These are phyloP conservation scores for Scatophagus argus DNA, from an alignment of 2,113 vertebrate genomes.

Conservation along the genomic window DNA sequence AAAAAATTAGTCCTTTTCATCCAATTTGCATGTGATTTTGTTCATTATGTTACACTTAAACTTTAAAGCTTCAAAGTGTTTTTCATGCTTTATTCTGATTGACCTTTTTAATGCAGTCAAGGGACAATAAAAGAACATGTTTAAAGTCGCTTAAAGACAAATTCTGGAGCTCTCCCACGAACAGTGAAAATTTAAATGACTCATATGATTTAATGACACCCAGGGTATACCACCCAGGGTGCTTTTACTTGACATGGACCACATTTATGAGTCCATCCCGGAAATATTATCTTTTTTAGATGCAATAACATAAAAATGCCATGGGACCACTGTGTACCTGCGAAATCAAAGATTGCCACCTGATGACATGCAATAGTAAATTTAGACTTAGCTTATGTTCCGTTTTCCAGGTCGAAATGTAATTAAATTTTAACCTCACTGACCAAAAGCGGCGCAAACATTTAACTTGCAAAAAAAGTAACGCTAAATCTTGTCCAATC, in stretches of 20 bases:
- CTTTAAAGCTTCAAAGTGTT: too few species aligned
- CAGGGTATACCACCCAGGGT: neutral
- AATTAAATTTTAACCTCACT: neutral
- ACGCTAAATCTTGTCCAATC: neutral
- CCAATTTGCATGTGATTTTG: too few species aligned
- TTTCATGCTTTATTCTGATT: too few species aligned
- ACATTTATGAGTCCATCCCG: neutral
- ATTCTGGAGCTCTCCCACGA: neutral
- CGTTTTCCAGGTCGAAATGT: neutral
- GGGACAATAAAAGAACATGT: neutral
- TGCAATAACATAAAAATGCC: neutral
- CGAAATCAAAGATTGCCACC: neutral
- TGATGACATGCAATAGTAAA: neutral
- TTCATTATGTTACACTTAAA: too few species aligned
- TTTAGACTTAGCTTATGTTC: neutral
- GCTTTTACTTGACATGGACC: neutral
- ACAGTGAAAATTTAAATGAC: neutral
- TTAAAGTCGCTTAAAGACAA: neutral
- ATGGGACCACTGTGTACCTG: fast-evolving
- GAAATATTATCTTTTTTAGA: neutral
- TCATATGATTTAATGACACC: neutral
- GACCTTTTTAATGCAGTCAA: neutral
- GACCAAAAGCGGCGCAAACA: neutral
- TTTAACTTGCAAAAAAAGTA: neutral
- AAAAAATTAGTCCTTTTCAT: too few species aligned